phyloP scores from a whole-genome alignment of 2,888 invertebrate species.

The Penaeus monodon region DNA sequence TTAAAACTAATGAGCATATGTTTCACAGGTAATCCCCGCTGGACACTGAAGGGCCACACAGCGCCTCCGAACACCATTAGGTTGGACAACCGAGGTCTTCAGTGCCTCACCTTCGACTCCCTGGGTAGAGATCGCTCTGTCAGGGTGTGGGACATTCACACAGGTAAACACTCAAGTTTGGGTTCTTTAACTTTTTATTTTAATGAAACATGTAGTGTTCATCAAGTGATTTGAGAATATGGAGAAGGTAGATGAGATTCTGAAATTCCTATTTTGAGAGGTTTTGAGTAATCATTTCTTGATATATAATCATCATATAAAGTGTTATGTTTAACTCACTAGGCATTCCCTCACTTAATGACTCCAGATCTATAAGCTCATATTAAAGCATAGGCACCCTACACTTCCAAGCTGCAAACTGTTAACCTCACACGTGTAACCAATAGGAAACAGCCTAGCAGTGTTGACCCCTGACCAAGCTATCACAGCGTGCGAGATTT shows the following conservation, averaged over 20 bases:
- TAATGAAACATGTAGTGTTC: background rate
- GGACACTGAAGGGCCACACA: constrained; percentile 83
- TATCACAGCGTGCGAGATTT: constrained; percentile 83
- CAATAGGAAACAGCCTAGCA: constrained; percentile 80
- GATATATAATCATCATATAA: too few species aligned
- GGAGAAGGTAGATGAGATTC: background rate
- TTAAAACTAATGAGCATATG: background rate
- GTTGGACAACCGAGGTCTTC: constrained; percentile 80
- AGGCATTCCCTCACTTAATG: too few species aligned
- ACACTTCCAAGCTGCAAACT: background rate
- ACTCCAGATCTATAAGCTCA: too few species aligned
- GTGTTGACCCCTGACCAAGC: constrained; percentile 83
- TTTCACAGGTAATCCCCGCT: constrained; percentile 80
- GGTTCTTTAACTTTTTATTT: too few species aligned
- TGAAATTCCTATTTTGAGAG: background rate
- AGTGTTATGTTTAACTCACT: too few species aligned
- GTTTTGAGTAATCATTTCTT: too few species aligned
- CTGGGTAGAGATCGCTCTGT: constrained; percentile 81
- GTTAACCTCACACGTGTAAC: background rate
- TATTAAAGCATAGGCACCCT: too few species aligned
- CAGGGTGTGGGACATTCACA: constrained; percentile 84
- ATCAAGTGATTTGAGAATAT: too few species aligned
- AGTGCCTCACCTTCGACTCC: constrained; percentile 82
- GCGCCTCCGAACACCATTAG: constrained; percentile 82
- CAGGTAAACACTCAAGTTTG: constrained; percentile 73